Base-by-base conservation (phyloP, 2,113 vertebrate genomes). In the Cinclus mexicanus region DNA sequence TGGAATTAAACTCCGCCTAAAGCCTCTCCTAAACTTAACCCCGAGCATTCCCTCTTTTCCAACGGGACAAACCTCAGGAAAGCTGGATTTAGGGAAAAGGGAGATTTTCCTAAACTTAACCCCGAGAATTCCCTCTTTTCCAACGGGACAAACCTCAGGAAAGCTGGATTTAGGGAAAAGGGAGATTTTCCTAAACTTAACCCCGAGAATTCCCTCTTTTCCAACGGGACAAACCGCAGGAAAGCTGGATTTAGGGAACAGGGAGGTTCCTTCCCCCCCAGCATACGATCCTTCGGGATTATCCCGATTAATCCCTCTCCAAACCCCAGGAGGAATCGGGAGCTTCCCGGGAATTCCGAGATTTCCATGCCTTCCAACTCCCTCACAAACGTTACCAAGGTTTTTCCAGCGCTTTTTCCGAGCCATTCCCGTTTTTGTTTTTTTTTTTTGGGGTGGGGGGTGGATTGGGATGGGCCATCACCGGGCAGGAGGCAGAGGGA, bases 401-500 rank as follows among this genome's bases (percentile, higher is more conserved):
- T 89, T 70, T 26, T 41, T 47, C 70, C 70, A 22, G 42, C 41
- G 3, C 3, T 22, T 88, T 87, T 81, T 67, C 52, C 46, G 10
- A 61, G 8, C 18, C 4, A 26, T 69, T 85, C 68, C 80, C 13
- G 3, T 37, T 37, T 37, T 37, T 37, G 5, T 21, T 22, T 46
- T 57, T 47, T 9, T 5, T 11, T 42, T 44, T 19, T 18, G 42
- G 21, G 14, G 26, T 9, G 26, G 50, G 9, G 12, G 42, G 33
- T 8, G 35, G 35, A 37, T 37, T 0, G 55, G 71, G 77, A 33
- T 33, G 82, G 42, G 44, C 12, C 96, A 99, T 98, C 98, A 99
- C 99, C 99, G 96, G 98, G 97, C 71, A 98, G 97, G 83, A 99
- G 98, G 98, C 98, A 98, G 96, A 98, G 98, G 87, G 98, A 98